These are phyloP conservation scores for Polymixis lichenea DNA, from an alignment of 2,888 invertebrate species.

Conservation along the genomic window DNA sequence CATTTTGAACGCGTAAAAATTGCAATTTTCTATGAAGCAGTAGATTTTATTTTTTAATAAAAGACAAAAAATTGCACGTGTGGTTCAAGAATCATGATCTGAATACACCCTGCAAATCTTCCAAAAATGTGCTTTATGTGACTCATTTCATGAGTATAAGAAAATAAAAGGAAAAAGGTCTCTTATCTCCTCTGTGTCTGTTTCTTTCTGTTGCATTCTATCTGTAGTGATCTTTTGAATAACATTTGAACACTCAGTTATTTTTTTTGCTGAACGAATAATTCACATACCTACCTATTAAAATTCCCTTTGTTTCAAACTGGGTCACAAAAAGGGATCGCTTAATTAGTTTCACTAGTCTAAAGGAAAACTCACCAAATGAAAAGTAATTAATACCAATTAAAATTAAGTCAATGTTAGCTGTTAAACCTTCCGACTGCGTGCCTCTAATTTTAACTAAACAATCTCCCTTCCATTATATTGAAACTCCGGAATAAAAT, in stretches of 20 bases:
- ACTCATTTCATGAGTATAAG: neutral
- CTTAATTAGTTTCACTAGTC: slow-evolving; percentile 22
- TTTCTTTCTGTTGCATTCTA: too few relatives aligned
- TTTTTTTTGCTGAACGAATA: neutral
- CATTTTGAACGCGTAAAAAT: too few relatives aligned
- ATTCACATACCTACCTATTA: neutral
- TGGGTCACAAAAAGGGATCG: slow-evolving; percentile 21
- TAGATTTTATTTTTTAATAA: too few relatives aligned
- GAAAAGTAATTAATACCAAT: slow-evolving; percentile 49
- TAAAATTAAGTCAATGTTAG: slow-evolving; percentile 43
- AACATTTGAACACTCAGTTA: neutral
- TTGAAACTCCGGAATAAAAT: slow-evolving; percentile 31
- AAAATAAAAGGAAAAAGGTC: too few relatives aligned
- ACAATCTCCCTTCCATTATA: neutral
- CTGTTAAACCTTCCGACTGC: neutral
- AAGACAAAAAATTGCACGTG: too few relatives aligned
- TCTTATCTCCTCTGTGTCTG: too few relatives aligned
- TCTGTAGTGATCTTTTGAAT: neutral
- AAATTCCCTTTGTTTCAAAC: slow-evolving; percentile 22
- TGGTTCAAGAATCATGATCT: too few relatives aligned
- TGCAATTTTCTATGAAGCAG: too few relatives aligned
- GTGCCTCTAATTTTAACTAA: slow-evolving; percentile 18
- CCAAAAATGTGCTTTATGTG: neutral
- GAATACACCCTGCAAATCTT: too few relatives aligned
- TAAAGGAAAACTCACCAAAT: slow-evolving; percentile 29